phyloP scores from a whole-genome alignment of 2,888 invertebrate genomes.

The Kryphioiulus occultus region DNA sequence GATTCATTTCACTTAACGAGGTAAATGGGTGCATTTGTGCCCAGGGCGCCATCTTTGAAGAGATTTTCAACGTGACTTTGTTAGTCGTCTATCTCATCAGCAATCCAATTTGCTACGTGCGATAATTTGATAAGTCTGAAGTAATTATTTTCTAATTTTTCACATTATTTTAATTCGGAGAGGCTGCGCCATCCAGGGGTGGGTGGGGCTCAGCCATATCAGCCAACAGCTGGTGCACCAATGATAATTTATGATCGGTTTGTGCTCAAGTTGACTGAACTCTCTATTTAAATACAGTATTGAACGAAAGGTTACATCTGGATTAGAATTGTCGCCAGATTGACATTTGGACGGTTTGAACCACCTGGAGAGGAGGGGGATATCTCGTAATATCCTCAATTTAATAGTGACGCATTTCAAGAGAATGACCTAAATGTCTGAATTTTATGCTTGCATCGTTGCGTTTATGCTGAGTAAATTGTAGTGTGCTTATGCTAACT shows the following conservation, averaged over 20 bases:
- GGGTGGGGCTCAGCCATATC: not conserved
- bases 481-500: no score
- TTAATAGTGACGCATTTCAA: no score
- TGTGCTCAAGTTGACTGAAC: not conserved
- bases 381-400: no score
- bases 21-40: not conserved
- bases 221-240: conserved; percentile 7
- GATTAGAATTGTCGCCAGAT: not conserved
- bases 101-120: not conserved
- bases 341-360: no score
- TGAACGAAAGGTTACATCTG: conserved; percentile 3
- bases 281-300: not conserved
- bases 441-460: no score
- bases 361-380: no score
- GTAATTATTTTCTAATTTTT: conserved; percentile 35
- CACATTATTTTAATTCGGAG: conserved; percentile 4
- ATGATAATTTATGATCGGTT: conserved; percentile 30
- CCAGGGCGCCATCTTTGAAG: not conserved
- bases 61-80: not conserved
- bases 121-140: conserved; percentile 35
- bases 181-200: not conserved
- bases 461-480: no score
- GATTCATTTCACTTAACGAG: not conserved
- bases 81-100: not conserved
- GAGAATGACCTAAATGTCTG: no score